Base-by-base conservation (phyloP, 1,140 invertebrate genomes). In the Manduca sexta region DNA sequence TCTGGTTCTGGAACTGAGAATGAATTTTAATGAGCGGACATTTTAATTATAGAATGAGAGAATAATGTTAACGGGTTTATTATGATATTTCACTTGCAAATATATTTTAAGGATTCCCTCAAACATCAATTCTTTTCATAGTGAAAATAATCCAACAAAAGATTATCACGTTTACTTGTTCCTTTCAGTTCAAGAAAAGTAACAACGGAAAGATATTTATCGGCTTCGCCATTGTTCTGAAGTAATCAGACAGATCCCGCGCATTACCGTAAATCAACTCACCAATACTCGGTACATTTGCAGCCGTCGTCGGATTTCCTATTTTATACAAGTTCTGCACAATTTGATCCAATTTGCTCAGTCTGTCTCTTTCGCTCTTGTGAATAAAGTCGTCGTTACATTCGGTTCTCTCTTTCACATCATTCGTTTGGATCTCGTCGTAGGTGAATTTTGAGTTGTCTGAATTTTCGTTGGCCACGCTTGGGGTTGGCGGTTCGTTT, bases 311-410 rank as follows among this genome's bases (percentile, higher is more conserved):
- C 1, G 69, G 63, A 42, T 57, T 74, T 0, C 68, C 66, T 58
- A 78, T 73, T 47, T 75, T 71, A 41, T 84, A 84, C 47, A 84
- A 49, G 52, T 81, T 83, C 53, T 84, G 77, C 0, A 84, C 81
- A 4, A 84, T 84, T 40, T 84, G 79, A 31, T 84, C 79, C 33
- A 84, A 29, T 57, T 80, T 85, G 47, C 79, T 84, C 11, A 84
- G 49, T 69, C 75, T 74, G 17, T 84, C 77, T 30, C 69, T 81
- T 35, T 76, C 55, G 13, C 13, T 52, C 33, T 35, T 51, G n/a
- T 5, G 15, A 14, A 48, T 51, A 34, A 52, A 56, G 12, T 53
- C 42, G 16, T 34, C 33, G 7, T 18, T 42, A n/a, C 31, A 33
- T 3, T 49, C 15, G 31, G 11, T 15, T 56, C 53, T 40, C 30